A percentile compares a stretch with the other conserved stretches of the same genome.
phyloP scores from a whole-genome alignment of 2,797 vertebrate genomes.

The Poliocrania exsul region DNA sequence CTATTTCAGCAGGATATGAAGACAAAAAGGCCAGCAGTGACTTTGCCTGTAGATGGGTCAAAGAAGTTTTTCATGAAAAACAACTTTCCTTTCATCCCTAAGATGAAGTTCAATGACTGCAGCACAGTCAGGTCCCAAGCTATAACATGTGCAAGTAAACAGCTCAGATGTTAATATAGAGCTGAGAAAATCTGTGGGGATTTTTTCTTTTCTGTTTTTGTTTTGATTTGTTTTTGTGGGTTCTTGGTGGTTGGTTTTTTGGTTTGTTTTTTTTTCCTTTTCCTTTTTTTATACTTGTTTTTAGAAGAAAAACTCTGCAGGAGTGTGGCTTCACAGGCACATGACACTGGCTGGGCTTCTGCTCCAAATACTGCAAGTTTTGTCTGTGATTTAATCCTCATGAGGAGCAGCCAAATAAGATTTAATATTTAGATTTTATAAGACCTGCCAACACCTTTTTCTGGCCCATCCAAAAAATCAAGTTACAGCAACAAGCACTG shows the following conservation, averaged over 20 bases:
- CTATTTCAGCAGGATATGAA: constrained; percentile 39
- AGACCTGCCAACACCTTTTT: neutral
- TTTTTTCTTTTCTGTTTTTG: too few relatives aligned
- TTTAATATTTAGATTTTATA: neutral
- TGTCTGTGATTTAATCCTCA: neutral
- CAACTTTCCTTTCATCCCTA: neutral
- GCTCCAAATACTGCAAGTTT: neutral
- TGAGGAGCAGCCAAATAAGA: neutral
- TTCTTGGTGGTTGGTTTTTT: too few relatives aligned
- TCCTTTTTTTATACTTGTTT: neutral
- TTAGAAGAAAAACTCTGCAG: neutral
- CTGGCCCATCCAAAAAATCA: neutral
- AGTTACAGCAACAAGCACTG: neutral
- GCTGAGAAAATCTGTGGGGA: neutral
- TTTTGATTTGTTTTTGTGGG: neutral
- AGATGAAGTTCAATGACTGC: neutral
- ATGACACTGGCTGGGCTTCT: neutral
- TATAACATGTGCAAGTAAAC: neutral
- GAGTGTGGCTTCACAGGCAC: neutral
- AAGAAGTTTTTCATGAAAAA: constrained; percentile 22
- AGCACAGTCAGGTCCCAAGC: neutral
- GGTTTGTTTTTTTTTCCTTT: accelerated
- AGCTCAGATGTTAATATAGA: neutral
- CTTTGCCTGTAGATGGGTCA: constrained; percentile 22
- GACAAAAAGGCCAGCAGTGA: constrained; percentile 29